Base-by-base conservation (phyloP, 1,140 invertebrate genomes). In the Bombus sylvicola region DNA sequence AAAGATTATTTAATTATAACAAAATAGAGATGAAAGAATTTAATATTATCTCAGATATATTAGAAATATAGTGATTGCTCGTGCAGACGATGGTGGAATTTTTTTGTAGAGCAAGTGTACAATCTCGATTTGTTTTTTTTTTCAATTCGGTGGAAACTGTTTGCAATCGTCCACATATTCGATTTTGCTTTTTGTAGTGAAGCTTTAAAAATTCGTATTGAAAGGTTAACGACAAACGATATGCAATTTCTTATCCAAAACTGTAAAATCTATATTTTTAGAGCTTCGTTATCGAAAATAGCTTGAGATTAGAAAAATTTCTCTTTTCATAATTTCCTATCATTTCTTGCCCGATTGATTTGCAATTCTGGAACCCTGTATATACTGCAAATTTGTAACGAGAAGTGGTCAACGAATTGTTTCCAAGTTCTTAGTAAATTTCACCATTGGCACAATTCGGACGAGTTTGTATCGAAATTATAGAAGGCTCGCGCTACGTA, bases 271-370 rank as follows among this genome's bases (percentile, higher is more conserved):
- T 62, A 12, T 12, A n/a, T 4, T 12, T 28, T 12, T 12, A 0
- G 0, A n/a, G 57, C 28, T 1, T 4, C 0, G 3, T 12, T 28
- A 62, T 3, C 28, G 59, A 2, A 62, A n/a, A 62, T n/a, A n/a
- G n/a, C 0, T 3, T 12, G 10, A n/a, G 10, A 53, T 53, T 53
- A 22, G 43, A 6, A 18, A 22, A 53, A 53, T 53, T 5, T 53
- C 47, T 53, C 47, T 15, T 53, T 22, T 22, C 47, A 2, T 22
- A 53, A 53, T 53, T 53, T 22, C 47, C 18, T 53, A 53, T 53
- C 18, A 8, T 53, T 53, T 6, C 0, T 22, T 22, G 15, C 18
- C 18, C 47, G 31, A 64, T 31, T 0, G 62, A 64, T n/a, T 31
- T 13, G 12, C 12, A 39, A 3, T 69, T 25, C 22, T 69, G 66